These are phyloP conservation scores for Cossypha niveicapilla DNA, from an alignment of 2,797 vertebrate genomes.

Conservation along the genomic window DNA sequence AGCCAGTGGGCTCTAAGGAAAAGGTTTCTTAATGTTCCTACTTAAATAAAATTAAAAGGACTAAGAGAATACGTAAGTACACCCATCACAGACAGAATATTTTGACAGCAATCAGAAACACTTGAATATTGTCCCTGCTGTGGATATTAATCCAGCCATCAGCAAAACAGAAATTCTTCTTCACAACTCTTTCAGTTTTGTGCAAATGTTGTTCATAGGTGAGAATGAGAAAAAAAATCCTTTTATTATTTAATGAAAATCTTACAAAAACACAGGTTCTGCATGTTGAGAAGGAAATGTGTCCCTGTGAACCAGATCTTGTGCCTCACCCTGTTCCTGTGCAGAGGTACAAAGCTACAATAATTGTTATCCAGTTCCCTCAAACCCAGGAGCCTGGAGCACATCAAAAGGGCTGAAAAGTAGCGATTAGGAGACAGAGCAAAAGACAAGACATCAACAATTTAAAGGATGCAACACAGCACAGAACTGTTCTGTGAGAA, in stretches of 20 bases:
- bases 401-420: slow-evolving; percentile 8
- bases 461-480: not conserved
- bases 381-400: not conserved
- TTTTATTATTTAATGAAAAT: not conserved
- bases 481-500: not conserved
- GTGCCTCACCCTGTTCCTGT: not conserved
- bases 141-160: not conserved
- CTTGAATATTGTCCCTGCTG: not conserved
- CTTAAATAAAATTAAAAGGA: not conserved
- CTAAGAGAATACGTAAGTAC: not conserved
- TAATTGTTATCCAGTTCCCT: not conserved
- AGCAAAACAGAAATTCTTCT: not conserved
- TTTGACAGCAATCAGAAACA: not conserved
- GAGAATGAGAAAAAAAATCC: not conserved
- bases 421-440: not conserved
- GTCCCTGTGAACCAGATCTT: not conserved
- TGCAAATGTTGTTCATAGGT: not conserved
- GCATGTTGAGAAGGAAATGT: not conserved
- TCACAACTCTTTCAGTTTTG: not conserved
- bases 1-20: not conserved
- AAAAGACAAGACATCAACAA: not conserved
- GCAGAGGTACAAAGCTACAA: not conserved
- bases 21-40: not conserved
- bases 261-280: not conserved
- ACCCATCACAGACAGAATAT: not conserved